A percentile compares a stretch with the other conserved stretches of the same genome.
Evolutionary conservation across 2,888 invertebrate species (phyloP).

Genomic region (Didymodactylos carnosus): DNA sequence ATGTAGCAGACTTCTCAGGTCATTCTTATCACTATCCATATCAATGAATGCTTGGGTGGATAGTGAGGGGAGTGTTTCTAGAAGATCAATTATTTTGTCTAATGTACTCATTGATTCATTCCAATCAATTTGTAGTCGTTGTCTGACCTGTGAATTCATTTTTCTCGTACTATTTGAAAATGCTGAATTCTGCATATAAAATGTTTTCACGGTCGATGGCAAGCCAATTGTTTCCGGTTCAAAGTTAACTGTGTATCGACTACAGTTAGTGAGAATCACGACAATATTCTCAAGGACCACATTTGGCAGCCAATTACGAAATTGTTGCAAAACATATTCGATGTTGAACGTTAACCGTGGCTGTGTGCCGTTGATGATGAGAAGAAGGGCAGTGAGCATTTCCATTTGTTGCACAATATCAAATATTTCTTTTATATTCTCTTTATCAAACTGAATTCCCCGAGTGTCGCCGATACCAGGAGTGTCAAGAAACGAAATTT

Average conservation of each 20-base stretch:
- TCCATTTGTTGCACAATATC: background rate
- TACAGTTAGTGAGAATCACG: background rate
- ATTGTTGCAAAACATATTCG: background rate
- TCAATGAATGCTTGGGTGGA: background rate
- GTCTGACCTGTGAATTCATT: background rate
- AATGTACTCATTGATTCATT: background rate
- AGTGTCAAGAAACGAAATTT: too few species aligned
- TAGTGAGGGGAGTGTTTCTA: background rate
- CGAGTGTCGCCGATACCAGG: background rate
- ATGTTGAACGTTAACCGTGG: background rate
- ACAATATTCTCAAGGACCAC: background rate
- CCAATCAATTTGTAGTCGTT: background rate
- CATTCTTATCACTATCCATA: background rate
- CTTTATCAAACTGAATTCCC: background rate
- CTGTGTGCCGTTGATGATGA: background rate
- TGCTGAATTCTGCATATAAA: background rate
- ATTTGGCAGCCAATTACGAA: background rate
- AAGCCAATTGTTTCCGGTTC: background rate
- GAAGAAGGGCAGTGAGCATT: background rate
- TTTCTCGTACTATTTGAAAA: background rate
- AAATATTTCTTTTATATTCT: background rate
- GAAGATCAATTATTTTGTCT: background rate
- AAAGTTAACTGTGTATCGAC: background rate
- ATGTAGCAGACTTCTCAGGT: background rate
- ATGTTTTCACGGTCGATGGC: background rate